Percentiles rank a stretch among this genome's conserved stretches.
These are phyloP conservation scores for Spondyliosoma cantharus DNA, from an alignment of 2,797 vertebrate species.

Conservation along the genomic window DNA sequence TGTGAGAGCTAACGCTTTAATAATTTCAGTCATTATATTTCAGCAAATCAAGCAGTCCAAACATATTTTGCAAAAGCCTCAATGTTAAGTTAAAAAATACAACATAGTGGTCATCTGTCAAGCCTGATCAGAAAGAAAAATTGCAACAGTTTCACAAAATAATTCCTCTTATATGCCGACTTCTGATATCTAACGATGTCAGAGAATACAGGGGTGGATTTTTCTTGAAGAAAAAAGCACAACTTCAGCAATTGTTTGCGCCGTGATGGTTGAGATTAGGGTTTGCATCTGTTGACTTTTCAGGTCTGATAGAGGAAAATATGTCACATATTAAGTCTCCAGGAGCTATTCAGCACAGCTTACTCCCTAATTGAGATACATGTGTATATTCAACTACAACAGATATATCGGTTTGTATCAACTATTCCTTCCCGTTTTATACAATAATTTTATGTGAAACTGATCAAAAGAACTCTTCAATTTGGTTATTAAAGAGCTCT, in stretches of 20 bases:
- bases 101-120: neutral
- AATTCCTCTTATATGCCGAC: neutral
- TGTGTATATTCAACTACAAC: neutral
- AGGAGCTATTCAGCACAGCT: neutral
- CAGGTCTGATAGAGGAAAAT: neutral
- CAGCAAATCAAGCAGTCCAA: neutral
- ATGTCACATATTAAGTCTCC: neutral
- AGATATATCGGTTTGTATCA: neutral
- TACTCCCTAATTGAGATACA: neutral
- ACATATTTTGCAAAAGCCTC: neutral
- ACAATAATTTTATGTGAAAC: neutral
- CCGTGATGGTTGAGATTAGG: neutral
- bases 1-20: no score
- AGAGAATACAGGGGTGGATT: neutral
- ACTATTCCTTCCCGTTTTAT: neutral
- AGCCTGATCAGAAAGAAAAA: no score
- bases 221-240: neutral
- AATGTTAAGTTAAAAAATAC: neutral
- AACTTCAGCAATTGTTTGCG: slow-evolving; percentile 8
- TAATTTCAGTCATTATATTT: neutral
- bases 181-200: neutral
- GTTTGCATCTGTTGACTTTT: slow-evolving; percentile 15
- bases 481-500: slow-evolving; percentile 21
- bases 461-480: neutral
- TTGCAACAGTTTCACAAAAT: neutral